Conservation (phyloP, 2,888 invertebrate species). For the Orthonevra nobilis region DNA sequence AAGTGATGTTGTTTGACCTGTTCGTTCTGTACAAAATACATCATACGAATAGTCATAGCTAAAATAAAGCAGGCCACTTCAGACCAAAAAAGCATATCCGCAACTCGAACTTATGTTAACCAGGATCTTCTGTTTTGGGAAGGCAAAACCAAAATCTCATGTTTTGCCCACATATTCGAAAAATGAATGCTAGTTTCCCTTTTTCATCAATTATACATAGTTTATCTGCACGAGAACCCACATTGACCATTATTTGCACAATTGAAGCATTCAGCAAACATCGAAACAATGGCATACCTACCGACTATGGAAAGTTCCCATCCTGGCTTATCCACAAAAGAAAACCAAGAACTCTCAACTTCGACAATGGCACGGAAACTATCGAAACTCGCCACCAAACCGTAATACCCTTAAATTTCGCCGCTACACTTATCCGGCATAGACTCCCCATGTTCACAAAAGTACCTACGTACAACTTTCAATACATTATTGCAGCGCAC, state of each 20-base stretch:
- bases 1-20: no score
- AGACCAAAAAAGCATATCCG: no score
- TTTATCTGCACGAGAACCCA: constrained; percentile 1
- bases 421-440: constrained; percentile 2
- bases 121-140: no score
- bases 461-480: constrained; percentile 39
- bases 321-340: constrained; percentile 2
- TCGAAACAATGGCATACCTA: constrained; percentile 10
- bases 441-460: neutral
- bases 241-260: constrained; percentile 29
- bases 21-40: no score
- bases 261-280: constrained; percentile 40
- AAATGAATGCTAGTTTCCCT: no score
- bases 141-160: no score
- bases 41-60: no score
- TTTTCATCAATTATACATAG: neutral
- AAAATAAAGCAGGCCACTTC: no score
- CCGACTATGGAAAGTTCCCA: constrained; percentile 37
- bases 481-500: constrained; percentile 46
- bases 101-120: no score
- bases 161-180: no score
- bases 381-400: constrained; percentile 40
- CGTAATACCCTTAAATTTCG: constrained; percentile 46
- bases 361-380: constrained; percentile 31
- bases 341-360: constrained; percentile 9